Evolutionary conservation across 2,888 invertebrate species (phyloP).

Genomic region (Nephrotoma appendiculata): DNA sequence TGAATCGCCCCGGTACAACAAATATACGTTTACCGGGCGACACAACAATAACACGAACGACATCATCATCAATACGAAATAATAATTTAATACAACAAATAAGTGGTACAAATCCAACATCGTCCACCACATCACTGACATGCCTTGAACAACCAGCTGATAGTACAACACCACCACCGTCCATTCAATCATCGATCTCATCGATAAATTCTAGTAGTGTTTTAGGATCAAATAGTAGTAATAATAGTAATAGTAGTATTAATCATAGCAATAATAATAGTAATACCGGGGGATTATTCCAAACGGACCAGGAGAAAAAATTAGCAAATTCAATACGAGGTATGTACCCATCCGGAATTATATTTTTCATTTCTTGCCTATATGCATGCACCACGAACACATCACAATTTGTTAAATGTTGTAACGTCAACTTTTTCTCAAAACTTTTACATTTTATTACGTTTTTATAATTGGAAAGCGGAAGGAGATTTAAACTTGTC

Average conservation of each 20-base stretch:
- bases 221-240: constrained; percentile 1
- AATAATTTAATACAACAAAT: not conserved
- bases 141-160: constrained; percentile 18
- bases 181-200: constrained; percentile 13
- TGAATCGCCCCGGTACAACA: not conserved
- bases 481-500: not conserved
- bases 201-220: constrained; percentile 7
- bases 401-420: not conserved
- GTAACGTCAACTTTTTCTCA: not conserved
- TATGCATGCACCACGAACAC: not conserved
- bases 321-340: constrained; percentile 22
- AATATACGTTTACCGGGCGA: constrained; percentile 17
- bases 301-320: constrained; percentile 19
- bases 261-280: not conserved
- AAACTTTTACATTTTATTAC: not conserved
- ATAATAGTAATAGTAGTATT: not conserved
- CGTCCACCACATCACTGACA: constrained; percentile 6
- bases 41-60: constrained; percentile 17
- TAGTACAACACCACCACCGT: constrained; percentile 22
- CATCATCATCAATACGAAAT: constrained; percentile 6
- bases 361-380: not conserved
- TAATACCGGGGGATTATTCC: not conserved
- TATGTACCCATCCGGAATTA: constrained; percentile 9
- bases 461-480: not conserved
- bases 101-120: constrained; percentile 1